These are phyloP conservation scores for Clarias platycephalus DNA, from an alignment of 2,797 vertebrate species.

Conservation along the genomic window DNA sequence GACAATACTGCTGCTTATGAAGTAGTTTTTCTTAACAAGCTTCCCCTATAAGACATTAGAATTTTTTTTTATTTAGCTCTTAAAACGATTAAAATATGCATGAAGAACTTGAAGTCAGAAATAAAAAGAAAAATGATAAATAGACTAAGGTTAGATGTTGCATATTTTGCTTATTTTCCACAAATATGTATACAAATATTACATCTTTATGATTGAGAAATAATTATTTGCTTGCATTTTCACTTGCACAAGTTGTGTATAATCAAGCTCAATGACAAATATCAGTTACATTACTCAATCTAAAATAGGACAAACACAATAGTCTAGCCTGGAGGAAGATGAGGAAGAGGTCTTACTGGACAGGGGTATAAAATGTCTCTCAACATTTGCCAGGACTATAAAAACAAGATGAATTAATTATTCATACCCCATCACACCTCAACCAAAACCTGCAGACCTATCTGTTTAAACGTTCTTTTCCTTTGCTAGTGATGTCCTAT, in stretches of 20 bases:
- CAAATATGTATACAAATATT: background rate
- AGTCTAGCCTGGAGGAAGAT: background rate
- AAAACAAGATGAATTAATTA: background rate
- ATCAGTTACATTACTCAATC: background rate
- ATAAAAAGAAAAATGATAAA: background rate
- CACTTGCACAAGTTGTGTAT: background rate
- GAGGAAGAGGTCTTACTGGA: background rate
- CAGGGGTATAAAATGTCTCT: background rate
- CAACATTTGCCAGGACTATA: background rate
- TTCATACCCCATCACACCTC: background rate
- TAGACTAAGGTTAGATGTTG: background rate
- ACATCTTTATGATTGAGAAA: background rate
- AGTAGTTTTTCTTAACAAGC: background rate
- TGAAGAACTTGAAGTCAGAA: background rate
- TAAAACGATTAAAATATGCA: background rate
- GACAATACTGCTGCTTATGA: constrained; percentile 36
- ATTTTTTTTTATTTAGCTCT: background rate
- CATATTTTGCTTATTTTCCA: background rate
- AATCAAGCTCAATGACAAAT: background rate
- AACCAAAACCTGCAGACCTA: background rate
- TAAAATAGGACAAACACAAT: constrained; percentile 5
- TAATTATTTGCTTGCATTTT: background rate
- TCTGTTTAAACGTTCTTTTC: background rate
- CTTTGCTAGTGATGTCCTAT: background rate
- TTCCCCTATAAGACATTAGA: background rate